Conservation (phyloP, 2,888 invertebrate genomes). For the Caradrina clavipalpis region DNA sequence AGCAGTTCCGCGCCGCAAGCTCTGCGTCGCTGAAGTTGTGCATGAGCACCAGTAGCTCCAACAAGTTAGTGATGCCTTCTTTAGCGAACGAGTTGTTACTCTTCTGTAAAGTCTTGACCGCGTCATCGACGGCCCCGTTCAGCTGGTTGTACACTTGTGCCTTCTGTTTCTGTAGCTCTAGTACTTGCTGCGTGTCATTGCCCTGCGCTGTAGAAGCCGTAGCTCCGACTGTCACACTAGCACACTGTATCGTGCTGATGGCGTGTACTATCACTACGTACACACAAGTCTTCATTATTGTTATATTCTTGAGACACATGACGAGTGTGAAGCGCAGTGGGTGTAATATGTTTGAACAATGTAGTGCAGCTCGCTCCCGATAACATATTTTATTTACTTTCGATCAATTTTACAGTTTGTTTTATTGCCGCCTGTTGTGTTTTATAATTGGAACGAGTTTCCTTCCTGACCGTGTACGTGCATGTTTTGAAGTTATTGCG, state of each 20-base stretch:
- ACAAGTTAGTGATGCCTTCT: slow-evolving; percentile 39
- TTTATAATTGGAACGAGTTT: slow-evolving; percentile 17
- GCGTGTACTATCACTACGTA: slow-evolving; percentile 12
- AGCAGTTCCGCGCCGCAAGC: slow-evolving; percentile 4
- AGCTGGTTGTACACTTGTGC: slow-evolving; percentile 24
- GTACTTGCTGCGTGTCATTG: slow-evolving; percentile 14
- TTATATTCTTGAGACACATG: not conserved
- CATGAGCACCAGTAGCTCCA: slow-evolving; percentile 18
- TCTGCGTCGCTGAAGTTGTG: slow-evolving; percentile 30
- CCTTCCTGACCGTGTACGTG: not conserved
- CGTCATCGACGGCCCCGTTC: slow-evolving; percentile 34
- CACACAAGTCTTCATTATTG: slow-evolving; percentile 21
- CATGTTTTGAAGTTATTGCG: slow-evolving; percentile 1
- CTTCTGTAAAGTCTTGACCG: slow-evolving; percentile 21
- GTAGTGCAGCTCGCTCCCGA: slow-evolving; percentile 4
- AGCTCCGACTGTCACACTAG: not conserved
- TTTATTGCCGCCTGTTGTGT: slow-evolving; percentile 21
- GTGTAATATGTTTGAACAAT: slow-evolving; percentile 13
- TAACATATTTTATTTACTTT: slow-evolving; percentile 22
- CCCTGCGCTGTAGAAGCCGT: not conserved
- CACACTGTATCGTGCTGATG: slow-evolving; percentile 12
- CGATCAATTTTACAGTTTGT: slow-evolving; percentile 24
- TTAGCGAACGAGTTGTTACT: slow-evolving; percentile 31
- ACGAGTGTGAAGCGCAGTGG: not conserved
- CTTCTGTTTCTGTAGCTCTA: slow-evolving; percentile 33